phyloP scores from a whole-genome alignment of 2,113 vertebrate genomes.

The Corvus cornix region DNA sequence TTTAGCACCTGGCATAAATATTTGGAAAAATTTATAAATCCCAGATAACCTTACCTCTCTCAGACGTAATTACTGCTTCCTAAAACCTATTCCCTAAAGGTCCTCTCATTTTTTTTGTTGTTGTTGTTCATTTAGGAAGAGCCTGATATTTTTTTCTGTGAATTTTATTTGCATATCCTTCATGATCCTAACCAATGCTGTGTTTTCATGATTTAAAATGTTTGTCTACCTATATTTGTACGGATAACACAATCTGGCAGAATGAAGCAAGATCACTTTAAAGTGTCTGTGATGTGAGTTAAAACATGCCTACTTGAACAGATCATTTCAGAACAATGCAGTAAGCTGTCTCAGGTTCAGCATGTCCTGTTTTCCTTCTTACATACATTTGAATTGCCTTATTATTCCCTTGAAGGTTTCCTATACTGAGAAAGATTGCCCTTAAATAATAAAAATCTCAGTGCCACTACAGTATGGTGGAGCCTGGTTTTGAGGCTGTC shows the following conservation, averaged over 20 bases:
- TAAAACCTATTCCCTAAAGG: conserved; percentile 66
- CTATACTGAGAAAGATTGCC: neutral
- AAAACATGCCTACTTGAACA: neutral
- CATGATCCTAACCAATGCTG: neutral
- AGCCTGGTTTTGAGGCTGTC: neutral
- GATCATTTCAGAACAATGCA: neutral
- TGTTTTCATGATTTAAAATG: neutral
- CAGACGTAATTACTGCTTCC: conserved; percentile 80
- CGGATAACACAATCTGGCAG: neutral
- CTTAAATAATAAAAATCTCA: neutral
- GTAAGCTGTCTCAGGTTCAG: neutral
- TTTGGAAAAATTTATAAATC: conserved; percentile 87
- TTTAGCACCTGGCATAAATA: conserved; percentile 93
- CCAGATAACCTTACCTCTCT: conserved; percentile 80
- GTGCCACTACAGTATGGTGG: neutral
- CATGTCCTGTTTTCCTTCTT: neutral
- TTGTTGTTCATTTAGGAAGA: neutral
- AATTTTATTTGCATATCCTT: neutral
- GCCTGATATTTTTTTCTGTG: neutral
- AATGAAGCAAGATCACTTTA: neutral
- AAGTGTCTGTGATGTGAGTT: neutral
- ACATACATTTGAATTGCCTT: neutral
- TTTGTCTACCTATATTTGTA: neutral
- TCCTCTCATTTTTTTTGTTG: neutral
- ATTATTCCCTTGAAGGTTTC: neutral